Percentiles rank a stretch among this genome's conserved stretches.
These are phyloP conservation scores for Lucifuga dentata DNA, from an alignment of 2,113 vertebrate species.

Conservation along the genomic window DNA sequence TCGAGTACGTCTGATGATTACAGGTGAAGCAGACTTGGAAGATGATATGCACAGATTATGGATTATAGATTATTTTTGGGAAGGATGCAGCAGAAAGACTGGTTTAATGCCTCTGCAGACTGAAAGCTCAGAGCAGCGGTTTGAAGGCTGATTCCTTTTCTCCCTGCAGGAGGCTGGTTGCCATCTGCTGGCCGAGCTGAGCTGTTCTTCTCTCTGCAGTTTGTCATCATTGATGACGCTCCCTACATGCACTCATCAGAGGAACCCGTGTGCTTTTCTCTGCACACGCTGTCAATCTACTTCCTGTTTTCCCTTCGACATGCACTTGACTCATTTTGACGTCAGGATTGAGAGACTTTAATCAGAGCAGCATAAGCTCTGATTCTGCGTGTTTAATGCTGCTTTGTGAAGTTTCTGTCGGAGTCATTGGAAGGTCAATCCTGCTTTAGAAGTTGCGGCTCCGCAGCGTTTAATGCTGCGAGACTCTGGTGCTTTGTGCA, in stretches of 20 bases:
- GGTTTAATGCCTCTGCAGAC: not conserved
- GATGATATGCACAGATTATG: too few relatives aligned
- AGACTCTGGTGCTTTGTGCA: conserved; percentile 23
- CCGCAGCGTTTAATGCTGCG: not conserved
- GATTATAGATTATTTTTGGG: too few relatives aligned
- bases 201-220: conserved; percentile 9
- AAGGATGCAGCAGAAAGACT: too few relatives aligned
- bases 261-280: conserved; percentile 10
- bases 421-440: conserved; percentile 55
- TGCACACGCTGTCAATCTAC: too few relatives aligned
- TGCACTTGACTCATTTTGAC: conserved; percentile 7
- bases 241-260: not conserved
- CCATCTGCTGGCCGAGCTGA: conserved; percentile 70
- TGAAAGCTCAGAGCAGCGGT: too few relatives aligned
- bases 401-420: conserved; percentile 6
- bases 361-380: too few relatives aligned
- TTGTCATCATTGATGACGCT: conserved; percentile 10
- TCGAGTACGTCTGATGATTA: too few relatives aligned
- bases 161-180: conserved; percentile 64
- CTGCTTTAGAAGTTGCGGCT: conserved; percentile 38
- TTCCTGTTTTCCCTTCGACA: too few relatives aligned
- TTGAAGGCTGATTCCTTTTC: conserved; percentile 16
- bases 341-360: conserved; percentile 8
- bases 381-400: too few relatives aligned
- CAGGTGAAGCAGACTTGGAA: too few relatives aligned